Evolutionary conservation across 1,140 invertebrate species (phyloP).

Genomic region (Hetaerina americana): DNA sequence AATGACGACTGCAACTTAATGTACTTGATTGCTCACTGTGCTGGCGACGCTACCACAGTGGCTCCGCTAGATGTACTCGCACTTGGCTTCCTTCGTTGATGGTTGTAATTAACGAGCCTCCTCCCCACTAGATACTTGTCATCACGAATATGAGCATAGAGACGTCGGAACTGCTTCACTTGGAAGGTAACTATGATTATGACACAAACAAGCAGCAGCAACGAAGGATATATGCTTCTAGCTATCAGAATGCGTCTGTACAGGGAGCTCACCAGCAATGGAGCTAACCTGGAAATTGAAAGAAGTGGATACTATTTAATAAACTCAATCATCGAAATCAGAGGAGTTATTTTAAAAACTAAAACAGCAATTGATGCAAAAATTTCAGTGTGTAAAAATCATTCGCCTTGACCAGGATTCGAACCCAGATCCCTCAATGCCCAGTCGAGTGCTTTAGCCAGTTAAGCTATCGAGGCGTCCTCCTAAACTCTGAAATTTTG

Average conservation of each 20-base stretch:
- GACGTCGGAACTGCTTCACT: constrained; percentile 79
- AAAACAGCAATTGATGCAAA: no score
- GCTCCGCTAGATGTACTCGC: not conserved
- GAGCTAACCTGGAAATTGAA: constrained; percentile 52
- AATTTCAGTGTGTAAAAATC: no score
- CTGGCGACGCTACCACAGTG: not conserved
- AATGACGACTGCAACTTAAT: not conserved
- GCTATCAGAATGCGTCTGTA: constrained; percentile 63
- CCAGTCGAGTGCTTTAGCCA: no score
- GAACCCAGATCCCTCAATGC: no score
- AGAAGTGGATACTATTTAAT: no score
- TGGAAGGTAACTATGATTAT: constrained; percentile 37
- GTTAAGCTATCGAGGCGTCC: no score
- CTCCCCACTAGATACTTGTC: constrained; percentile 96
- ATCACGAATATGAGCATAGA: constrained; percentile 98
- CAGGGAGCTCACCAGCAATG: constrained; percentile 57
- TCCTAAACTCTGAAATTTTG: no score
- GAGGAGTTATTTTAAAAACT: no score
- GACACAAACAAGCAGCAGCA: constrained; percentile 27
- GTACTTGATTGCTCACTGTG: not conserved
- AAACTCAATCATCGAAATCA: no score
- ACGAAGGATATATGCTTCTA: constrained; percentile 81
- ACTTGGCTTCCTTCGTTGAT: constrained; percentile 33
- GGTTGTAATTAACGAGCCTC: constrained; percentile 89
- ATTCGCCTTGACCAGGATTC: no score